Evolutionary conservation across 2,888 invertebrate genomes (phyloP).

Genomic region (Margaritifera margaritifera): DNA sequence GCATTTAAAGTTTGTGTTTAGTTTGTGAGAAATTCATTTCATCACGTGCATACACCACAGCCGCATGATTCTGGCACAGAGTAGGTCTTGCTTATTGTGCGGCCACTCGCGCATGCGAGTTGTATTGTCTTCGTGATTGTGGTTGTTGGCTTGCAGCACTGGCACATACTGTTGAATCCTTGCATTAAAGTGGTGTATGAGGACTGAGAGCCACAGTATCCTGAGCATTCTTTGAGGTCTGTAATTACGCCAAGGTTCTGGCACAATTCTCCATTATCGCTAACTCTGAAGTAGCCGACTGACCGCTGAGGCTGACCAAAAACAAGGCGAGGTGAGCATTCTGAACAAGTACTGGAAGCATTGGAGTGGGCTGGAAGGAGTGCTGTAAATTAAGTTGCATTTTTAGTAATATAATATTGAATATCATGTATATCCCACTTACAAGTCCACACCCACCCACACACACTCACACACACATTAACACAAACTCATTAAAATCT

Average conservation of each 20-base stretch:
- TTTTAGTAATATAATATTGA: too few relatives aligned
- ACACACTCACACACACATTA: too few relatives aligned
- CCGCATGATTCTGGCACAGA: constrained; percentile 50
- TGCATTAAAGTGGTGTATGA: constrained; percentile 48
- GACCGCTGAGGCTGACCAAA: constrained; percentile 46
- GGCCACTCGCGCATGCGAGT: constrained; percentile 52
- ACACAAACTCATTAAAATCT: too few relatives aligned
- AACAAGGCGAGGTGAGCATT: constrained; percentile 50
- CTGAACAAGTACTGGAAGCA: constrained; percentile 33
- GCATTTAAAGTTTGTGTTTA: too few relatives aligned
- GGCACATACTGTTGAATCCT: constrained; percentile 50
- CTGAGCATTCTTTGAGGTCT: constrained; percentile 57
- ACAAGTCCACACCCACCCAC: too few relatives aligned
- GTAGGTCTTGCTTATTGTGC: constrained; percentile 47
- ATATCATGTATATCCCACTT: too few relatives aligned
- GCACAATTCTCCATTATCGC: constrained; percentile 44
- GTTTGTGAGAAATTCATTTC: too few relatives aligned
- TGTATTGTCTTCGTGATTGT: constrained; percentile 37
- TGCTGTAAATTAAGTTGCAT: too few relatives aligned
- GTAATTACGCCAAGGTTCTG: constrained; percentile 46
- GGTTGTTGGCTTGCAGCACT: constrained; percentile 53
- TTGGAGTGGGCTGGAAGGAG: constrained; percentile 15
- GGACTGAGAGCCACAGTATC: constrained; percentile 53
- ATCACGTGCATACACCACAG: constrained; percentile 45
- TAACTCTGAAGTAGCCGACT: constrained; percentile 55